phyloP scores from a whole-genome alignment of 2,113 vertebrate genomes.

The Gopherus flavomarginatus region DNA sequence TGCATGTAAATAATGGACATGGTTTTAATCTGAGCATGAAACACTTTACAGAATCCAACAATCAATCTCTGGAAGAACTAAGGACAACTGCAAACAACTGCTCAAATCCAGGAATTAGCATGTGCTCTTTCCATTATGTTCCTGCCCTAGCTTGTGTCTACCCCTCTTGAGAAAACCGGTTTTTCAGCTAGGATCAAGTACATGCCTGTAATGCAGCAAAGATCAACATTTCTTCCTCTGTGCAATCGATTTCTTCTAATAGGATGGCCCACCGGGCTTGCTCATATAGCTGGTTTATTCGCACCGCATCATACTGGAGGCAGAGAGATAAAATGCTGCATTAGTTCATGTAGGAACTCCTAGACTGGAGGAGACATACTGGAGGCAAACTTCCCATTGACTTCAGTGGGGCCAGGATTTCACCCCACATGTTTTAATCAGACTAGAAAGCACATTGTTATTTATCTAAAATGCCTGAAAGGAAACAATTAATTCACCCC shows the following conservation, averaged over 20 bases:
- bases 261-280: conserved; percentile 96
- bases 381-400: not conserved
- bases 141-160: conserved; percentile 65
- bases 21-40: not conserved
- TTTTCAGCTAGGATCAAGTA: conserved; percentile 23
- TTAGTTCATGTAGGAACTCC: not conserved
- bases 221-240: conserved; percentile 98
- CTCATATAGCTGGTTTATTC: conserved; percentile 97
- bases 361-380: not conserved
- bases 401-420: not conserved
- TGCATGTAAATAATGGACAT: not conserved
- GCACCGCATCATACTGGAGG: conserved; percentile 91
- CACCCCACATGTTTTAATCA: not conserved
- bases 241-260: conserved; percentile 96
- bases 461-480: not conserved
- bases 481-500: not conserved
- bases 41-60: not conserved
- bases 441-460: not conserved
- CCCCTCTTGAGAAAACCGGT: conserved; percentile 25
- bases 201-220: conserved; percentile 95
- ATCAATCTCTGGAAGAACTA: not conserved
- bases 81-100: not conserved
- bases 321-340: conserved; percentile 25
- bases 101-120: not conserved
- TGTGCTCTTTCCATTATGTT: not conserved